Percentiles rank a stretch among this genome's conserved stretches.
Evolutionary conservation across 2,113 vertebrate genomes (phyloP).

Genomic region (Elachura formosa): DNA sequence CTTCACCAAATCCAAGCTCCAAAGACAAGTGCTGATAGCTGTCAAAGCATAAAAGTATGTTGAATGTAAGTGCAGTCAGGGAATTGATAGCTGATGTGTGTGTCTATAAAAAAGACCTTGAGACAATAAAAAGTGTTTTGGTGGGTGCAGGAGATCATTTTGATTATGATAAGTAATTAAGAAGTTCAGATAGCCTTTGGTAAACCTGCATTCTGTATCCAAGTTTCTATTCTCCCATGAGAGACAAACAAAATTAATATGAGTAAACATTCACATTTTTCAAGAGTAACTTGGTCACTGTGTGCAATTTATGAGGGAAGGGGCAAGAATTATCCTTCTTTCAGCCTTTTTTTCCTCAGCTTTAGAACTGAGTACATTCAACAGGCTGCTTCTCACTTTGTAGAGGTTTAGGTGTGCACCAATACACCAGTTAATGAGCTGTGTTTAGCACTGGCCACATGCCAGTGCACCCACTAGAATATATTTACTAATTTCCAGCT

Average conservation of each 20-base stretch:
- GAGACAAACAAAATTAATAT: background rate
- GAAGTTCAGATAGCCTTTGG: background rate
- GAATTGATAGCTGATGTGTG: background rate
- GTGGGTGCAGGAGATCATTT: background rate
- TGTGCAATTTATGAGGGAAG: background rate
- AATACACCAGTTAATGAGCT: no score
- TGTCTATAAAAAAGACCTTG: background rate
- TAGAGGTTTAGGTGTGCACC: no score
- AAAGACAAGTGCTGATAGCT: slow-evolving; percentile 64
- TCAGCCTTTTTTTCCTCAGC: background rate
- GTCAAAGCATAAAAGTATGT: slow-evolving; percentile 75
- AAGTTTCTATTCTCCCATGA: background rate
- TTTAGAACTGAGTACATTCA: background rate
- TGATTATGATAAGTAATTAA: background rate
- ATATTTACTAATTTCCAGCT: no score
- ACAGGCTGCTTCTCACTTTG: background rate
- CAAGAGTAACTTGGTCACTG: background rate
- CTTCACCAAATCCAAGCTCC: slow-evolving; percentile 70
- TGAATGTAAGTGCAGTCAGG: background rate
- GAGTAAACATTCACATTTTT: background rate
- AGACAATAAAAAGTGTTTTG: background rate
- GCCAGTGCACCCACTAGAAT: no score
- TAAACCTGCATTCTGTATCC: background rate
- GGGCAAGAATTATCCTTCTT: background rate
- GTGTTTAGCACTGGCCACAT: no score